Evolutionary conservation across 1,140 invertebrate species (phyloP), one percentile per base, ranked within the genome.

Genomic region (Ladona fulva): DNA sequence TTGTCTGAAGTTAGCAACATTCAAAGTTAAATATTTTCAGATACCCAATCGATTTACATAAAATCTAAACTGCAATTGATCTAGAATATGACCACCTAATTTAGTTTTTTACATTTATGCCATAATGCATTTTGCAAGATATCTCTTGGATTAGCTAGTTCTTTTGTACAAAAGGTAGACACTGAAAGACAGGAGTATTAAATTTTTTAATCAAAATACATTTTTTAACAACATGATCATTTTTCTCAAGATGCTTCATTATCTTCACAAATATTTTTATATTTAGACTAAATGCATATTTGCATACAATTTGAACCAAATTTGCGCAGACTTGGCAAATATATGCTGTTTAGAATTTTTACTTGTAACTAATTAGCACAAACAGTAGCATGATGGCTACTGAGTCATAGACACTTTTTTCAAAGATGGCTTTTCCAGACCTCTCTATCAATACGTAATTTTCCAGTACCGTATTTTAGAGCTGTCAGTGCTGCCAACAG

Each of bases 321-420:
- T 66, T 66, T 3, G 52, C n/a, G 3, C 14, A 66, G 52, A 22
- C 5, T 66, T 22, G n/a, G 52, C 14, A 66, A 19, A 12, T 22
- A 66, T 66, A 66, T 66, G 52, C 52, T 66, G n/a, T 66, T 66
- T 66, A 66, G 52, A 66, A 22, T 66, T 66, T 66, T 66, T 66
- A 66, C 52, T 66, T 22, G 14, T 66, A 66, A 66, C 14, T 3
- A 66, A 66, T 66, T 66, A 66, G 52, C 52, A 66, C 52, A 66
- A 66, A 22, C 52, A 66, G 52, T 66, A 66, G 16, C n/a, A 66
- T 22, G 16, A 19, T 66, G 52, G n/a, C 5, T 66, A 66, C n/a
- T 16, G n/a, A 66, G 52, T 66, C 52, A 66, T 22, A 66, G 52
- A 66, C 52, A 66, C 52, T 66, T 66, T 37, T 37, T 66, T 66